These are phyloP conservation scores for Cyprinodon tularosa DNA, from an alignment of 2,113 vertebrate species.

Conservation along the genomic window DNA sequence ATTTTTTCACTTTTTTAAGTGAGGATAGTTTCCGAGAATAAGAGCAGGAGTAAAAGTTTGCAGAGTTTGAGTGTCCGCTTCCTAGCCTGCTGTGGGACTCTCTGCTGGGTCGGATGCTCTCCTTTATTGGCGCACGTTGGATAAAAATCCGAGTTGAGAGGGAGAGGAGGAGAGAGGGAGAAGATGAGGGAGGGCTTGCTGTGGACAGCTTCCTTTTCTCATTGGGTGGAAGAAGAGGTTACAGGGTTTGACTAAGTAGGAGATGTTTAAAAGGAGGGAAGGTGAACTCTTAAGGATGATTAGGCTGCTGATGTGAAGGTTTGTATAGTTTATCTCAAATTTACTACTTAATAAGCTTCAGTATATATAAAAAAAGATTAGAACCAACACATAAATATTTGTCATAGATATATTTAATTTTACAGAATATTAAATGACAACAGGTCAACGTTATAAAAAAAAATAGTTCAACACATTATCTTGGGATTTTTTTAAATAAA, in stretches of 20 bases:
- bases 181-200: conserved; percentile 65
- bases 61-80: conserved; percentile 1
- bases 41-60: conserved; percentile 5
- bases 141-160: conserved; percentile 59
- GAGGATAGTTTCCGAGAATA: conserved; percentile 10
- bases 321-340: conserved; percentile 6
- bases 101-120: conserved; percentile 62
- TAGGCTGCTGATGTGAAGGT: conserved; percentile 24
- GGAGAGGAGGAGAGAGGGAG: conserved; percentile 45
- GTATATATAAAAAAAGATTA: not conserved
- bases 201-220: conserved; percentile 75
- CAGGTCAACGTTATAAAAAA: not conserved
- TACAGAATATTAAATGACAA: not conserved
- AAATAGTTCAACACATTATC: not conserved
- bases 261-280: conserved; percentile 60
- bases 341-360: not conserved
- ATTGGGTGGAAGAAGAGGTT: conserved; percentile 79
- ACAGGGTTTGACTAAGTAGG: conserved; percentile 67
- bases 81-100: conserved; percentile 40
- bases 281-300: conserved; percentile 17
- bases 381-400: not conserved
- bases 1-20: not conserved
- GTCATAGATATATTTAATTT: not conserved
- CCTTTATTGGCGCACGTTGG: conserved; percentile 69
- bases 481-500: not conserved